A percentile compares a stretch with the other conserved stretches of the same genome.
phyloP scores from a whole-genome alignment of 2,113 vertebrate genomes.

The Cairina moschata region DNA sequence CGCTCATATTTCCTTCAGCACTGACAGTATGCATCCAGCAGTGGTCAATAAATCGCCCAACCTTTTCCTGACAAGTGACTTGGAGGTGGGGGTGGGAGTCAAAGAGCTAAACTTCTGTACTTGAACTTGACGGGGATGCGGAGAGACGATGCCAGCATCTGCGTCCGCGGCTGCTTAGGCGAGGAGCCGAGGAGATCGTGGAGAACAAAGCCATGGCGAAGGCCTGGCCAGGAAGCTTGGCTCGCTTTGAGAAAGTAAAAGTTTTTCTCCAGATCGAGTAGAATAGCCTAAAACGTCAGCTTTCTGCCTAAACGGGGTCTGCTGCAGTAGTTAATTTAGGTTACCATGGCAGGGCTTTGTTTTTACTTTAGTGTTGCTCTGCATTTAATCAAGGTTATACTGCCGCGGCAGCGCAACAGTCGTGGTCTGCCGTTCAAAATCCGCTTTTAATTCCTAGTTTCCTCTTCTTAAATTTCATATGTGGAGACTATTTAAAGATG shows the following conservation, averaged over 20 bases:
- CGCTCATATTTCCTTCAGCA: slow-evolving; percentile 88
- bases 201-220: neutral
- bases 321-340: slow-evolving; percentile 48
- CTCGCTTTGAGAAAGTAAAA: neutral
- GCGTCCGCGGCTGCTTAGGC: neutral
- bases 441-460: slow-evolving; percentile 68
- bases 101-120: slow-evolving; percentile 71
- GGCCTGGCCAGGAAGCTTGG: neutral
- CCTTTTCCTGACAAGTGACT: slow-evolving; percentile 84
- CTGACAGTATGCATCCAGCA: slow-evolving; percentile 85
- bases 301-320: slow-evolving; percentile 32
- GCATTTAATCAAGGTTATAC: slow-evolving; percentile 67
- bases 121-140: slow-evolving; percentile 43
- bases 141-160: neutral
- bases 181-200: neutral
- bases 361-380: slow-evolving; percentile 65
- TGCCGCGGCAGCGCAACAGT: slow-evolving; percentile 48
- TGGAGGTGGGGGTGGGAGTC: slow-evolving; percentile 56
- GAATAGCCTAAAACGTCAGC: slow-evolving; percentile 1
- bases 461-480: slow-evolving; percentile 69
- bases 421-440: slow-evolving; percentile 60
- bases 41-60: slow-evolving; percentile 92
- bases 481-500: slow-evolving; percentile 38
- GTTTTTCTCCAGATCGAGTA: neutral
- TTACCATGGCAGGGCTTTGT: slow-evolving; percentile 64